These are phyloP conservation scores for Ochotona curzoniae DNA, from an alignment of 2,113 vertebrate species.

Conservation along the genomic window DNA sequence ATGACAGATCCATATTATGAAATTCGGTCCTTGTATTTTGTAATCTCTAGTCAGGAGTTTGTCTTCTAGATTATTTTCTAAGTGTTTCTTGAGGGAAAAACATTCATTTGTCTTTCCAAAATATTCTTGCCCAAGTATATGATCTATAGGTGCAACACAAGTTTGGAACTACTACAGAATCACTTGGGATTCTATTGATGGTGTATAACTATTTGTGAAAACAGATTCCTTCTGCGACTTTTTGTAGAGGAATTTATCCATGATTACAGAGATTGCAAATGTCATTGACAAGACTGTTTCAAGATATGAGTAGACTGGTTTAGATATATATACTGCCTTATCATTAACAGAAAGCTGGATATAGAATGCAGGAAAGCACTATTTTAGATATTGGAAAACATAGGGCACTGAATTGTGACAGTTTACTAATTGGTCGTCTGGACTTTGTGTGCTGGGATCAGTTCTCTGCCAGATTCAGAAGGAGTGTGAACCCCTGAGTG, in stretches of 20 bases:
- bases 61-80: constrained; percentile 37
- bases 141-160: neutral
- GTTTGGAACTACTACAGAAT: constrained; percentile 14
- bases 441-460: constrained; percentile 29
- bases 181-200: neutral
- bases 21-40: neutral
- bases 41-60: neutral
- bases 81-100: neutral
- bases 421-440: neutral
- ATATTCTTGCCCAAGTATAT: neutral
- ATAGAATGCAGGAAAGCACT: neutral
- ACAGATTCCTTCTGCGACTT: neutral
- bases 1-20: neutral
- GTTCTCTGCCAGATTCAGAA: neutral
- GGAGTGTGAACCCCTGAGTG: neutral
- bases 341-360: neutral
- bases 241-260: constrained; percentile 2
- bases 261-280: constrained; percentile 12
- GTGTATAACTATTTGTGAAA: constrained; percentile 28
- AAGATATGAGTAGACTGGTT: neutral
- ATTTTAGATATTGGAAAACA: constrained; percentile 1
- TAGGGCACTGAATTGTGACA: neutral
- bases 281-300: constrained; percentile 17
- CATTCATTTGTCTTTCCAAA: neutral
- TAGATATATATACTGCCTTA: neutral